A percentile compares a stretch with the other conserved stretches of the same genome.
Evolutionary conservation across 2,888 invertebrate species (phyloP).

Genomic region (Hecatera dysodea): DNA sequence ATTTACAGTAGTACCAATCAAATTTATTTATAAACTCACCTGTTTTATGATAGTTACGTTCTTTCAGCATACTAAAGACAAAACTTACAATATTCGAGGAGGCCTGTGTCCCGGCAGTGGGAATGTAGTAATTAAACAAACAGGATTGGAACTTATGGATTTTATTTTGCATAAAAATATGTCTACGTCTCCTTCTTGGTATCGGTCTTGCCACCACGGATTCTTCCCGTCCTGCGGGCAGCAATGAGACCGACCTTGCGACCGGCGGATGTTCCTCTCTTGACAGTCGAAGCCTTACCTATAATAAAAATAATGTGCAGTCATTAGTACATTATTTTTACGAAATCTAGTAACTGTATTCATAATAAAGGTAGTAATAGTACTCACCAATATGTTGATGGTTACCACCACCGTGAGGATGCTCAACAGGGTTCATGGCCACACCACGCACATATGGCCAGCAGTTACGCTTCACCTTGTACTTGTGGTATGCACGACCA

Average conservation of each 20-base stretch:
- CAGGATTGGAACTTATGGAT: slow-evolving; percentile 68
- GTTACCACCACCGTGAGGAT: slow-evolving; percentile 99
- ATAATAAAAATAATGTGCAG: slow-evolving; percentile 31
- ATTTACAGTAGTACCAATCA: neutral
- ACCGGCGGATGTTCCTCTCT: slow-evolving; percentile 99
- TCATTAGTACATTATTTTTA: neutral
- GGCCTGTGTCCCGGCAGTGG: too few species aligned
- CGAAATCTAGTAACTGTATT: neutral
- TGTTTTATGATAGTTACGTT: slow-evolving; percentile 8
- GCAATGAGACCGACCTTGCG: slow-evolving; percentile 99
- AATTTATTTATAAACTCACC: slow-evolving; percentile 24
- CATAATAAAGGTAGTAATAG: neutral
- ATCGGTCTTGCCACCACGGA: slow-evolving; percentile 99
- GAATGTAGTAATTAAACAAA: slow-evolving; percentile 13
- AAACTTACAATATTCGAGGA: slow-evolving; percentile 16
- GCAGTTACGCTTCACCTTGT: slow-evolving; percentile 99
- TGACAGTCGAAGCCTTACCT: slow-evolving; percentile 99
- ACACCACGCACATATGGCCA: slow-evolving; percentile 99
- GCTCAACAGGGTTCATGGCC: slow-evolving; percentile 99
- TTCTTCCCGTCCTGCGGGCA: slow-evolving; percentile 99
- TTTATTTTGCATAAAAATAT: slow-evolving; percentile 83
- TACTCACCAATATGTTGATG: slow-evolving; percentile 99
- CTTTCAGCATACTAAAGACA: neutral
- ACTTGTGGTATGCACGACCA: slow-evolving; percentile 99
- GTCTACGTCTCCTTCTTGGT: slow-evolving; percentile 95